phyloP scores from a whole-genome alignment of 2,797 vertebrate species.

The Tamandua tetradactyla region DNA sequence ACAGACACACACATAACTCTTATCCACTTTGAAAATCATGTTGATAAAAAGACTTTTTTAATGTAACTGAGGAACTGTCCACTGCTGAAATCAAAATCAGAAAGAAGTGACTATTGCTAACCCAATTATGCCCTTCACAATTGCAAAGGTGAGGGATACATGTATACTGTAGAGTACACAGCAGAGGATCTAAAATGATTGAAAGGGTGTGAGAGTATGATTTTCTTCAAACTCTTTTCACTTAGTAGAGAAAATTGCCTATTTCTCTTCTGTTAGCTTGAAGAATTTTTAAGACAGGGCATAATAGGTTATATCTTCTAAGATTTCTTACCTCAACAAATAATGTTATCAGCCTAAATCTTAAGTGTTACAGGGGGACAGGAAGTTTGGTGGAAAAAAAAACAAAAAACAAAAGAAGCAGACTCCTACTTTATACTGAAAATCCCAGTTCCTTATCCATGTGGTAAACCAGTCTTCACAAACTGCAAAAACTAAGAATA shows the following conservation, averaged over 20 bases:
- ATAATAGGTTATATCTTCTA: constrained; percentile 71
- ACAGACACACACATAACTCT: not conserved
- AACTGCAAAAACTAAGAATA: not conserved
- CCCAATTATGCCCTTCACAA: not conserved
- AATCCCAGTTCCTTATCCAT: constrained; percentile 48
- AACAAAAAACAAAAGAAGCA: not conserved
- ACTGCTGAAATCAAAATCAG: not conserved
- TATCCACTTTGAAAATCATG: constrained; percentile 28
- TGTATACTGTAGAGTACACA: not conserved
- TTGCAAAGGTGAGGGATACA: not conserved
- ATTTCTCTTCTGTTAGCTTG: constrained; percentile 71
- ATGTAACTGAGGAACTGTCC: not conserved
- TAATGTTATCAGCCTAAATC: constrained; percentile 69
- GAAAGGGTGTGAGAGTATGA: not conserved
- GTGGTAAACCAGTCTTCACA: constrained; percentile 43
- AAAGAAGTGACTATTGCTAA: not conserved
- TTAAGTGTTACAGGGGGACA: constrained; percentile 49
- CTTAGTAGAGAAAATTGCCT: constrained; percentile 72
- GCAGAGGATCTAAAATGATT: constrained; percentile 11
- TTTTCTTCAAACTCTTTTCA: constrained; percentile 71
- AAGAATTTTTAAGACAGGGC: constrained; percentile 74
- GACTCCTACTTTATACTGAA: constrained; percentile 55
- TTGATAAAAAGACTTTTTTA: constrained; percentile 17
- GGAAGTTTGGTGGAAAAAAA: constrained; percentile 43
- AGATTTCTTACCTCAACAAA: constrained; percentile 72